Evolutionary conservation across 2,113 vertebrate genomes (phyloP).

Genomic region (Morone saxatilis): DNA sequence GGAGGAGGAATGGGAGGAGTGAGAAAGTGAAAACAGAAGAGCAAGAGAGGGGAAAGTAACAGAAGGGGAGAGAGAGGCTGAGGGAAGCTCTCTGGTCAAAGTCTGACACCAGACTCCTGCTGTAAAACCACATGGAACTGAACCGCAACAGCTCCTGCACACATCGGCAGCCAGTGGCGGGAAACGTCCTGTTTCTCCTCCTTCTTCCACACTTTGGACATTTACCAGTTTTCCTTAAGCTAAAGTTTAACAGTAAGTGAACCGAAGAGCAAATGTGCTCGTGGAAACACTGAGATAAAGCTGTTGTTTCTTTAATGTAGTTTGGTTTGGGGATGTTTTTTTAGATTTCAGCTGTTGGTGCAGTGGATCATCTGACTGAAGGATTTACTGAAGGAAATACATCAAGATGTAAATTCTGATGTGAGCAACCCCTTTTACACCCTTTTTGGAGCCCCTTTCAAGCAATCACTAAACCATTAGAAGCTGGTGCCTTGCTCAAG

Average conservation of each 20-base stretch:
- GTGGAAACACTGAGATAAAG: background rate
- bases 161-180: background rate
- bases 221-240: no score
- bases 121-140: background rate
- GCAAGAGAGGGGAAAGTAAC: background rate
- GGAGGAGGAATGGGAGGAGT: conserved; percentile 47
- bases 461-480: background rate
- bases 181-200: background rate
- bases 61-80: background rate
- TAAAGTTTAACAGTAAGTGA: background rate
- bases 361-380: background rate
- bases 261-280: no score
- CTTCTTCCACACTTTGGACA: no score
- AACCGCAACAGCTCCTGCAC: background rate
- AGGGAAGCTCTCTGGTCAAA: no score
- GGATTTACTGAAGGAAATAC: background rate
- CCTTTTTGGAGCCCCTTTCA: background rate
- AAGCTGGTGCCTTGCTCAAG: background rate
- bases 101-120: background rate
- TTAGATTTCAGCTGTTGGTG: background rate
- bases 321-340: background rate
- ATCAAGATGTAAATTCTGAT: background rate
- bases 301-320: background rate
- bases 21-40: conserved; percentile 5
- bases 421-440: background rate